These are phyloP conservation scores for Nycticorax nycticorax DNA, from an alignment of 2,113 vertebrate species.

Conservation along the genomic window DNA sequence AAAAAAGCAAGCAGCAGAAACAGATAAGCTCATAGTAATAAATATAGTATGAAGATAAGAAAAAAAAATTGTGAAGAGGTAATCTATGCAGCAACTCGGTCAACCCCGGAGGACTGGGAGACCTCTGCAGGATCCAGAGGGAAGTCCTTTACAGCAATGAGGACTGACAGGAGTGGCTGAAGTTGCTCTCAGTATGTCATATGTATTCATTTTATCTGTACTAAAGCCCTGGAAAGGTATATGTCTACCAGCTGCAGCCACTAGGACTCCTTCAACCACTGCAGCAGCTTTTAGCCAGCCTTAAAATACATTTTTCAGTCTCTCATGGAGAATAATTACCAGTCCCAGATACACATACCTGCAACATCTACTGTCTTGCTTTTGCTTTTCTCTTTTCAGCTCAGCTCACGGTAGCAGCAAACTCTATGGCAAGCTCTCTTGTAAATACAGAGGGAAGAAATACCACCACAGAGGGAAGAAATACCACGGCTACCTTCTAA, in stretches of 20 bases:
- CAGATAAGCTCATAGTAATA: constrained; percentile 1
- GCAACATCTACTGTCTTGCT: not conserved
- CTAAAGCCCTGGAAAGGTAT: not conserved
- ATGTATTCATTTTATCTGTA: not conserved
- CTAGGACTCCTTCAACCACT: not conserved
- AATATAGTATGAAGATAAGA: not conserved
- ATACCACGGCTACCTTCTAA: not conserved
- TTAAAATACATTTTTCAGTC: not conserved
- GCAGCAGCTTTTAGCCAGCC: not conserved
- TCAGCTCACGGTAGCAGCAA: not conserved
- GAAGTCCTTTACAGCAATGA: not conserved
- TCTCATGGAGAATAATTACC: not conserved
- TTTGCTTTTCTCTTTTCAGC: not conserved
- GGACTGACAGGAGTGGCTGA: not conserved
- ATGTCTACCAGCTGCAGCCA: not conserved
- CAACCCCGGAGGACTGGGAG: not conserved
- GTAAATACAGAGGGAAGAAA: not conserved
- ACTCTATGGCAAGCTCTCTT: not conserved
- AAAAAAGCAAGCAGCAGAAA: constrained; percentile 6
- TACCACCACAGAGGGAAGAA: not conserved
- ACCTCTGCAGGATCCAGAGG: constrained; percentile 50
- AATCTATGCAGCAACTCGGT: not conserved
- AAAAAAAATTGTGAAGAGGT: not conserved
- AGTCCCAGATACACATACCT: not conserved
- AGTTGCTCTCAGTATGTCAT: not conserved